Evolutionary conservation across 2,888 invertebrate species (phyloP), one percentile per base, ranked within the genome.

Genomic region (Eupithecia centaureata): DNA sequence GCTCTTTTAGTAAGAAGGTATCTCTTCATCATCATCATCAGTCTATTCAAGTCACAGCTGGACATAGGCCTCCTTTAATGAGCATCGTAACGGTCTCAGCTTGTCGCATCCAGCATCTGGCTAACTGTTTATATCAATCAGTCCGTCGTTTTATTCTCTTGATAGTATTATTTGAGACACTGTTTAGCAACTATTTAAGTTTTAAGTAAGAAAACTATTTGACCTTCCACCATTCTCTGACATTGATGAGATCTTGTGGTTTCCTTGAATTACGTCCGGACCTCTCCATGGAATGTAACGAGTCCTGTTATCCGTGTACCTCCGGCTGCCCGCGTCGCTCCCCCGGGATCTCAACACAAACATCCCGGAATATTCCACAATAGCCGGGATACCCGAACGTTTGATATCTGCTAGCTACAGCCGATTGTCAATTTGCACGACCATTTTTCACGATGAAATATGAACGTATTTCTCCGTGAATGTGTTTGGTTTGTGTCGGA

Each of bases 361-460:
- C 61, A 54, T 27, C 57, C 12, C 27, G 42, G 61, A 68, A 65
- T 68, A 68, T 68, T 38, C 32, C 56, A 30, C 28, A 32, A 56
- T 56, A 12, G 10, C 8, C n/a, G 18, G 27, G 42, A 52, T 62
- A 62, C 54, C 30, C 51, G 32, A 33, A 15, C 65, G 38, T 59
- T 68, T 57, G 65, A 52, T 69, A 68, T 68, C 62, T 62, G 52
- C 47, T 57, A 30, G 51, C 51, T 60, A 47, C 61, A 62, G 64
- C 61, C 52, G 54, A 61, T 47, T 60, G 65, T 56, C 70, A 52
- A 70, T 70, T 67, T 63, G 61, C 65, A 70, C 47, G 32, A 28
- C n/a, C 32, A 69, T 69, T 62, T 65, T 59, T 69, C 62, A 61
- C 52, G 22, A 51, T 62, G 54, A 61, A 57, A 56, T 42, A 60